Percentiles rank a stretch among this genome's conserved stretches.
Conservation (phyloP, 64 coral and sea anemone genomes). For the Hydrozoanthus tunicans region DNA sequence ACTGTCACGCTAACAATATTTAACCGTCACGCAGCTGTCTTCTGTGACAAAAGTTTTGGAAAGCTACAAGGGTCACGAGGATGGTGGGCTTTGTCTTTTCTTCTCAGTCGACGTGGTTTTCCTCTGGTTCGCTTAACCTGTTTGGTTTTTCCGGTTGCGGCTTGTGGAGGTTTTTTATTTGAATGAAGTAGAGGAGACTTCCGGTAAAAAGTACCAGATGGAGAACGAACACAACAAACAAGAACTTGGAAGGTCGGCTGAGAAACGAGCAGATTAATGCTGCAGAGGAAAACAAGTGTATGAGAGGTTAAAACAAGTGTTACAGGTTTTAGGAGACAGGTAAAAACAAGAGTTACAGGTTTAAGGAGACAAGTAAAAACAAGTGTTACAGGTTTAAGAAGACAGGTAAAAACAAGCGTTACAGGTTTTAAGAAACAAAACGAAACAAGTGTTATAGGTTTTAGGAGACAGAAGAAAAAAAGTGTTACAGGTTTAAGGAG, state of each 20-base stretch:
- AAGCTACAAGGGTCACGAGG: neutral
- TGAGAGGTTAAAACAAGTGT: too few relatives aligned
- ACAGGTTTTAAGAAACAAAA: too few relatives aligned
- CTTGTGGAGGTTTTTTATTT: constrained; percentile 44
- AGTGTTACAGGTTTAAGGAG: too few relatives aligned
- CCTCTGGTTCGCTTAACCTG: neutral
- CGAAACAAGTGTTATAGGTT: too few relatives aligned
- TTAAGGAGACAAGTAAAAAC: too few relatives aligned
- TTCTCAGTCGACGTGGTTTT: constrained; percentile 34
- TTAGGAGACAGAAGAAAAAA: too few relatives aligned
- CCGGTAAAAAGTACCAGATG: constrained; percentile 35
- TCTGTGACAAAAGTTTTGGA: neutral
- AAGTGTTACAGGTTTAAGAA: too few relatives aligned
- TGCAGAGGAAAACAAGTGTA: neutral
- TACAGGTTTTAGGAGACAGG: too few relatives aligned
- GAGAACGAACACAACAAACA: constrained; percentile 27
- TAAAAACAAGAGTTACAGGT: too few relatives aligned
- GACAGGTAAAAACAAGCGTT: too few relatives aligned
- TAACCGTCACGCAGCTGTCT: neutral
- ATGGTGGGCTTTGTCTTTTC: neutral
- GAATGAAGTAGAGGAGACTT: constrained; percentile 34
- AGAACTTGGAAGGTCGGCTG: constrained; percentile 34
- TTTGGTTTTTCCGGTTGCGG: constrained; percentile 41
- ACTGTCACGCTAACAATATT: neutral
- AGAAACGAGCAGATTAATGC: constrained; percentile 40